These are phyloP conservation scores for Steatocranus sp. DNA, from an alignment of 2,797 vertebrate genomes.

Conservation along the genomic window DNA sequence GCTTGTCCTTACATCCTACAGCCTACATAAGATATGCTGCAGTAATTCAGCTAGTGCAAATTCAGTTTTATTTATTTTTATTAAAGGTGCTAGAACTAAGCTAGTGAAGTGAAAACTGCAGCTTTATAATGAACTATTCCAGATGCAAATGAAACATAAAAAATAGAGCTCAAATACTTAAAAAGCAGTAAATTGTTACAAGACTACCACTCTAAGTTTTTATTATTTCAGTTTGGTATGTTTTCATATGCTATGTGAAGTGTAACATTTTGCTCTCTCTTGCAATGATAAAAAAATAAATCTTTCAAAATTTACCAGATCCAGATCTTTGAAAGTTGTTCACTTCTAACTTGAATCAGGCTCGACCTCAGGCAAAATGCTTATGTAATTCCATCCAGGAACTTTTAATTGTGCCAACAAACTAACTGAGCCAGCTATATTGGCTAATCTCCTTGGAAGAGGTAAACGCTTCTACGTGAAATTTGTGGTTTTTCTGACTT, in stretches of 20 bases:
- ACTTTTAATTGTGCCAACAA: background rate
- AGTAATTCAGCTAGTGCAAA: background rate
- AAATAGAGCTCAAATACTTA: background rate
- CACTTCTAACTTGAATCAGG: background rate
- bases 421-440: background rate
- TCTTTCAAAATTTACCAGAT: background rate
- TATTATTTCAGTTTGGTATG: background rate
- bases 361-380: background rate
- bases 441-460: background rate
- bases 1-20: background rate
- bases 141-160: background rate
- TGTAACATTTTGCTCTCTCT: background rate
- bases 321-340: background rate
- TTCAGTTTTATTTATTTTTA: background rate
- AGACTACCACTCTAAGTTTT: background rate
- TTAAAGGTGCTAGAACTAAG: background rate
- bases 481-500: background rate
- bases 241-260: background rate
- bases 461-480: background rate
- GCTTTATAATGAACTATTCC: background rate
- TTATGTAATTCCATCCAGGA: background rate
- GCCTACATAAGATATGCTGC: background rate
- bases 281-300: background rate
- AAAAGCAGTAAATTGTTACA: background rate
- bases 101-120: background rate